Evolutionary conservation across 2,888 invertebrate species (phyloP).

Genomic region (Dasypolia templi): DNA sequence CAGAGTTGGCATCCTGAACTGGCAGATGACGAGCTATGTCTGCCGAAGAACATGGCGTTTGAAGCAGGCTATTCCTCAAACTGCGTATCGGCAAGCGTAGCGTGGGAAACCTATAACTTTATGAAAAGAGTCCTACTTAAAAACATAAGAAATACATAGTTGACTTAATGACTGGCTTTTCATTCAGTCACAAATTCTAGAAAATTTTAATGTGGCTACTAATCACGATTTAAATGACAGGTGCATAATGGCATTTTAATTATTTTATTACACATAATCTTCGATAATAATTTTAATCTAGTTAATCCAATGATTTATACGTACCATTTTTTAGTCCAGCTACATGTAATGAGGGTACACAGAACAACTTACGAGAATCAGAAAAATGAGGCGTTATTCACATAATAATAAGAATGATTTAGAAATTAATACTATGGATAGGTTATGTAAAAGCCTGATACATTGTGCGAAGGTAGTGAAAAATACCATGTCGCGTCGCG

Average conservation of each 20-base stretch:
- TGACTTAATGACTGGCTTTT: not conserved
- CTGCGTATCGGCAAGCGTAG: not conserved
- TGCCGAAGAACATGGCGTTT: fast-evolving
- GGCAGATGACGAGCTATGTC: not conserved
- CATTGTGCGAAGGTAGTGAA: not conserved
- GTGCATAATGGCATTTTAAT: not conserved
- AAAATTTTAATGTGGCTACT: not conserved
- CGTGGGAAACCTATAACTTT: not conserved
- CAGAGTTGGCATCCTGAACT: not conserved
- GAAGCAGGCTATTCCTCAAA: not conserved
- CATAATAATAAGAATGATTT: too few species aligned
- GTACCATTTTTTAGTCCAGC: too few species aligned
- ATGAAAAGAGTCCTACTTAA: not conserved
- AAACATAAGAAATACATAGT: not conserved
- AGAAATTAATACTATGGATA: not conserved
- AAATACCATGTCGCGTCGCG: not conserved
- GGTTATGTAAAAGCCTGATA: too few species aligned
- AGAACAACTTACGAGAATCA: not conserved
- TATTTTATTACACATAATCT: slow-evolving; percentile 19
- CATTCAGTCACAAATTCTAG: not conserved
- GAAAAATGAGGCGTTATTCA: not conserved
- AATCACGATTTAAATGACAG: not conserved
- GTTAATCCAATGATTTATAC: slow-evolving; percentile 14
- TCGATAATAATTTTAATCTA: not conserved
- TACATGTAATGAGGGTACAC: not conserved